Conservation (phyloP, 2,113 vertebrate species). For the Bothrops jararaca region DNA sequence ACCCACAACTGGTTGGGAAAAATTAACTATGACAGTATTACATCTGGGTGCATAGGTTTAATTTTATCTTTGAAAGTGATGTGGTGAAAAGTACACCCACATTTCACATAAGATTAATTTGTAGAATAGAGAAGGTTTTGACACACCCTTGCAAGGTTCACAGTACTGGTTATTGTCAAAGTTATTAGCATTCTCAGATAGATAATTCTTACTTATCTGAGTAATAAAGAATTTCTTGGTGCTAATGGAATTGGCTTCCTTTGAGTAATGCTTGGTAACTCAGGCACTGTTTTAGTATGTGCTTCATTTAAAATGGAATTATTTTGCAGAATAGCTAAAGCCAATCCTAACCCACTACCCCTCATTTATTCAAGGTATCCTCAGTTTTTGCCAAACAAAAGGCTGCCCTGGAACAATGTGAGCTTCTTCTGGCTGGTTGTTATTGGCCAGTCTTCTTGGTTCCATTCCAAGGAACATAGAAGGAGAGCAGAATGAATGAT, state of each 20-base stretch:
- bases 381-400: not conserved
- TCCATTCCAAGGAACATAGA: not conserved
- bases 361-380: not conserved
- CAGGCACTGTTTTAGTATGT: not conserved
- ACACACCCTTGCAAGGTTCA: not conserved
- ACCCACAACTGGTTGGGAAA: not conserved
- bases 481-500: not conserved
- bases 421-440: not conserved
- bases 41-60: not conserved
- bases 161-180: not conserved
- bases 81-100: not conserved
- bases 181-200: not conserved
- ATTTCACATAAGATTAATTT: not conserved
- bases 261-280: not conserved
- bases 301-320: not conserved
- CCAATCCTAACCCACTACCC: not conserved
- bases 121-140: not conserved
- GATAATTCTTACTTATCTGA: not conserved
- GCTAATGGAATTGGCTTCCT: not conserved
- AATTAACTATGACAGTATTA: constrained; percentile 7
- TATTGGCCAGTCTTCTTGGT: not conserved
- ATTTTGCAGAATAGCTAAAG: not conserved
- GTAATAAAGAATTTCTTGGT: not conserved
- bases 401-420: not conserved
- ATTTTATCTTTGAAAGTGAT: constrained; percentile 5